Evolutionary conservation across 2,888 invertebrate genomes (phyloP).

Genomic region (Lottia gigantea): DNA sequence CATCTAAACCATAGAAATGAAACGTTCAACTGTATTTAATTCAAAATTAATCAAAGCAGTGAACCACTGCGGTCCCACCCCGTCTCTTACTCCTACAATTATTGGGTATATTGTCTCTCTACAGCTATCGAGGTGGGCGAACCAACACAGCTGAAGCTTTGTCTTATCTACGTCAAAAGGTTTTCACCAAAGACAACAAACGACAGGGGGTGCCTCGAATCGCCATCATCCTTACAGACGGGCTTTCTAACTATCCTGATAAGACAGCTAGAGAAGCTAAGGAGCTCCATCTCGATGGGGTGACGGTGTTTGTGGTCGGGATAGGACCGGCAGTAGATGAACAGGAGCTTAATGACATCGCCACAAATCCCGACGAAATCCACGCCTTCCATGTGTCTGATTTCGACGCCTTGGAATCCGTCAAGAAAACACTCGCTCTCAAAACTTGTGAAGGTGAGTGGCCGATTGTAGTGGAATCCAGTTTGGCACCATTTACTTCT

Average conservation of each 20-base stretch:
- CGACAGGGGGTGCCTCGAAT: conserved; percentile 18
- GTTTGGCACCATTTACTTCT: too few relatives aligned
- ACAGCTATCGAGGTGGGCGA: conserved; percentile 24
- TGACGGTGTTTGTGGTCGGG: conserved; percentile 22
- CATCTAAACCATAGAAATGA: too few relatives aligned
- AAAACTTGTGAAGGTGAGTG: conserved; percentile 30
- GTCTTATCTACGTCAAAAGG: conserved; percentile 19
- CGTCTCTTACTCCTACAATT: neutral
- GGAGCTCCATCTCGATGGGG: conserved; percentile 12
- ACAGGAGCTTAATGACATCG: conserved; percentile 18
- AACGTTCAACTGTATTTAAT: too few relatives aligned
- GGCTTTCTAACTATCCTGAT: conserved; percentile 34
- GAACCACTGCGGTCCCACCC: too few relatives aligned
- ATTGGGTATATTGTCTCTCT: neutral
- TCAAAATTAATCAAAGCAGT: too few relatives aligned
- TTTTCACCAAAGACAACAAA: conserved; percentile 7
- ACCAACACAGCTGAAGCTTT: conserved; percentile 39
- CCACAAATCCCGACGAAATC: conserved; percentile 14
- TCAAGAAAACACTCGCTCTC: conserved; percentile 36
- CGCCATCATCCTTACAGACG: conserved; percentile 41
- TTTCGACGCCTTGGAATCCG: conserved; percentile 34
- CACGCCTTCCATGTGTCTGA: conserved; percentile 36
- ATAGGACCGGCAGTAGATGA: conserved; percentile 15
- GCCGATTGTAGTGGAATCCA: too few relatives aligned
- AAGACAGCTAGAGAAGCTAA: conserved; percentile 26